Base-by-base conservation (phyloP, 1,140 invertebrate species). In the Hydropsyche tenuis region DNA sequence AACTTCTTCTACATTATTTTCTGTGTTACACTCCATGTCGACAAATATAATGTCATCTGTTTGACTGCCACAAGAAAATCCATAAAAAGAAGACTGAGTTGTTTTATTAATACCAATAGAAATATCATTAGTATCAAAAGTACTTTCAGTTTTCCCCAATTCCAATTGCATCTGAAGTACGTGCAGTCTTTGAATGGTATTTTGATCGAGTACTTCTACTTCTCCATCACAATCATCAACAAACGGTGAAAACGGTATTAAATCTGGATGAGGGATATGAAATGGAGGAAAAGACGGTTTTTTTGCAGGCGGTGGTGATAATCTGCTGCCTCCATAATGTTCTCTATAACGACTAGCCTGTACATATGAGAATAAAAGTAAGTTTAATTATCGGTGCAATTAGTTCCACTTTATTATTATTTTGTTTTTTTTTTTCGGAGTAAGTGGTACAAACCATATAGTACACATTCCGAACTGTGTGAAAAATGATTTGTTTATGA, bases 321-420 rank as follows among this genome's bases (percentile, higher is more conserved):
- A 80, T 76, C 81, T 80, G 78, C 81, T 80, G 73, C 81, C 81
- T 75, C 80, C 80, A 79, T 79, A 81, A 79, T 82, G 81, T 74
- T 81, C 81, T 66, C 82, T 82, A 79, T 84, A 84, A 80, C 82
- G 81, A 81, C 80, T 81, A 73, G 83, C 85, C 85, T 86, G 83
- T 82, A 82, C 80, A 69, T 27, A 70, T 23, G 64, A 30, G 3
- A 74, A 62, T 60, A 46, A 45, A 73, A 27, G n/a, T n/a, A n/a
- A n/a, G n/a, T n/a, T n/a, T n/a, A n/a, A n/a, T n/a, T n/a, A n/a
- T n/a, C n/a, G n/a, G n/a, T n/a, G n/a, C n/a, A n/a, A n/a, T n/a
- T n/a, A n/a, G n/a, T n/a, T n/a, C n/a, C n/a, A n/a, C n/a, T n/a
- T n/a, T n/a, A n/a, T n/a, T n/a, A n/a, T n/a, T n/a, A n/a, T n/a